These are phyloP conservation scores for Pangasius djambal DNA, from an alignment of 2,797 vertebrate species.

Conservation along the genomic window DNA sequence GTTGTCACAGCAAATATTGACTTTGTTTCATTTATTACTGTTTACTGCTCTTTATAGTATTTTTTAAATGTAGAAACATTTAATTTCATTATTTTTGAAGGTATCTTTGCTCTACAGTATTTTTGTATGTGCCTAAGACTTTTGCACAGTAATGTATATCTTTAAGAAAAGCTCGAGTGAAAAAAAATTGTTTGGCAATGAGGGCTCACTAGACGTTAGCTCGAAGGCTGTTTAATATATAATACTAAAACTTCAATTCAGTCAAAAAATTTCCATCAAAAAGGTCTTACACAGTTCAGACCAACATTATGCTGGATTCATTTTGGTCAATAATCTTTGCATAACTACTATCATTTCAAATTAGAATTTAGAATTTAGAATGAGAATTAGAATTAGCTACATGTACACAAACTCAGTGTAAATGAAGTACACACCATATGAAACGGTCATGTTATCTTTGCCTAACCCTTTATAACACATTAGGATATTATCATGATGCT, in stretches of 20 bases:
- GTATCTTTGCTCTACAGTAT: too few species aligned
- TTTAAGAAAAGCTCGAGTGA: slow-evolving; percentile 5
- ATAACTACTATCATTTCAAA: background rate
- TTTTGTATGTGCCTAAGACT: too few species aligned
- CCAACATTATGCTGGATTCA: background rate
- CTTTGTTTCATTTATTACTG: too few species aligned
- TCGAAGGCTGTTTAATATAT: background rate
- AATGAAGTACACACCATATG: background rate
- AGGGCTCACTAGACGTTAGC: background rate
- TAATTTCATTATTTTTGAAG: too few species aligned
- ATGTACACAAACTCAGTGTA: background rate
- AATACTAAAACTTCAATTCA: background rate
- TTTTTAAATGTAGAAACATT: too few species aligned
- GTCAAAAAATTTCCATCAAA: background rate
- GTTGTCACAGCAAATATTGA: too few species aligned
- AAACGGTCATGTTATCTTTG: background rate
- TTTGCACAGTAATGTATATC: background rate
- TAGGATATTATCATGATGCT: background rate
- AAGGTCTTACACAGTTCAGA: background rate
- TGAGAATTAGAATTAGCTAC: background rate
- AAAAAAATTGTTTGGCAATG: background rate
- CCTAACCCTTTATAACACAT: background rate
- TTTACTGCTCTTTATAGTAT: too few species aligned
- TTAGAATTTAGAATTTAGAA: too few species aligned
- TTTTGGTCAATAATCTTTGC: background rate